Percentiles rank a stretch among this genome's conserved stretches.
Conservation (phyloP, 2,113 vertebrate species). For the Oophaga pumilio region DNA sequence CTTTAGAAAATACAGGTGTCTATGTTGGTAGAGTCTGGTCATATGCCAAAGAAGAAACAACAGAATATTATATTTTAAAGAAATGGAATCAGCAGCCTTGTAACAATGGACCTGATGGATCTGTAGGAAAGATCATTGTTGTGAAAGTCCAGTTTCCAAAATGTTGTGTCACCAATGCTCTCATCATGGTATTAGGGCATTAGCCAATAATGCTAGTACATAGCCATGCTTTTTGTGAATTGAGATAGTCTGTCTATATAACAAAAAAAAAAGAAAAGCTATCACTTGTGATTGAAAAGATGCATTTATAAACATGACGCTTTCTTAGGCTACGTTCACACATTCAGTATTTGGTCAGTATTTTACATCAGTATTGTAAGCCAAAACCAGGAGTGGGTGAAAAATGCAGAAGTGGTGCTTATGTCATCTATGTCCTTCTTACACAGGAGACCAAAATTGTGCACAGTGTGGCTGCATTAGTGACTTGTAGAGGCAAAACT, state of each 20-base stretch:
- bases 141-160: conserved; percentile 1
- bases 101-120: not conserved
- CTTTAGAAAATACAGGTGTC: conserved; percentile 24
- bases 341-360: no score
- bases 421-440: no score
- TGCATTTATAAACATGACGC: not conserved
- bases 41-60: conserved; percentile 1
- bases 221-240: not conserved
- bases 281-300: not conserved
- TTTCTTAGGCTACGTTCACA: no score
- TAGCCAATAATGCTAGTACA: conserved; percentile 8
- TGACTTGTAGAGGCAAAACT: no score
- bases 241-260: not conserved
- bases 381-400: no score
- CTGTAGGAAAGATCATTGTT: conserved; percentile 5
- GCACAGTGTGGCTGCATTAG: no score
- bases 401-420: no score
- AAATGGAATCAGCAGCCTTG: conserved; percentile 14
- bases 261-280: not conserved
- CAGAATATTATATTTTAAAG: conserved; percentile 20
- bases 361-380: no score
- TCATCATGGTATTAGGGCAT: not conserved
- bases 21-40: not conserved
- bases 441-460: no score
- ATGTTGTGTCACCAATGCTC: conserved; percentile 19